A percentile compares a stretch with the other conserved stretches of the same genome.
phyloP scores from a whole-genome alignment of 1,140 invertebrate species.

The Pristionchus pacificus region DNA sequence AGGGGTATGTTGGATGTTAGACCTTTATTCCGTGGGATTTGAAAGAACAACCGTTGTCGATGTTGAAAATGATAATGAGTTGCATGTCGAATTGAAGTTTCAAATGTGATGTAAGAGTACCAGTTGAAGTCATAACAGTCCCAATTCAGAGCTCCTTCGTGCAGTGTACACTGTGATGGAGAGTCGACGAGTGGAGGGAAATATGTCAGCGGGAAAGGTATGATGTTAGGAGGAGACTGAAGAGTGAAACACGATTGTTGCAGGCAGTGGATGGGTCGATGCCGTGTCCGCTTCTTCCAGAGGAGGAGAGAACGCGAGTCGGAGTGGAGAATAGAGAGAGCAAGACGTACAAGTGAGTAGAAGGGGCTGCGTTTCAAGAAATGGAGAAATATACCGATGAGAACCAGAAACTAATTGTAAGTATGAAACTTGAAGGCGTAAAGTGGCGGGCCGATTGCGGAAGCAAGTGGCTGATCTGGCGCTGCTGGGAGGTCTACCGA shows the following conservation, averaged over 20 bases:
- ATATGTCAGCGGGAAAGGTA: background rate
- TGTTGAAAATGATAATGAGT: too few species aligned
- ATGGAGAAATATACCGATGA: too few species aligned
- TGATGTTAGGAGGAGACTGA: too few species aligned
- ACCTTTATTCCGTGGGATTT: too few species aligned
- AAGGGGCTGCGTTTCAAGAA: too few species aligned
- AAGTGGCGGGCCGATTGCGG: slow-evolving; percentile 51
- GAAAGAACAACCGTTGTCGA: too few species aligned
- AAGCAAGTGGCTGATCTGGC: slow-evolving; percentile 54
- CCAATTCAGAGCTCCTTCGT: slow-evolving; percentile 45
- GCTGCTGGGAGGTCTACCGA: slow-evolving; percentile 46
- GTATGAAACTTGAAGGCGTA: slow-evolving; percentile 36
- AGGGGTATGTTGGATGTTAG: slow-evolving; percentile 16
- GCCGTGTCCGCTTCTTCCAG: slow-evolving; percentile 43
- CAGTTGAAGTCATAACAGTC: too few species aligned
- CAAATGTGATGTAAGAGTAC: too few species aligned
- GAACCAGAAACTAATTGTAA: too few species aligned
- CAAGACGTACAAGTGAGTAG: slow-evolving; percentile 42
- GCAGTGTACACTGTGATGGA: slow-evolving; percentile 53
- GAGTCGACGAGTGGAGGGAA: slow-evolving; percentile 42
- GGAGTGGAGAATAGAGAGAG: slow-evolving; percentile 49
- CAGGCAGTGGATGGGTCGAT: slow-evolving; percentile 11
- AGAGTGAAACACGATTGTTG: too few species aligned
- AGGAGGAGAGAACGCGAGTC: slow-evolving; percentile 50
- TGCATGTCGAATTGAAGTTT: too few species aligned